phyloP scores from a whole-genome alignment of 2,113 vertebrate genomes.

The Macaca fascicularis region DNA sequence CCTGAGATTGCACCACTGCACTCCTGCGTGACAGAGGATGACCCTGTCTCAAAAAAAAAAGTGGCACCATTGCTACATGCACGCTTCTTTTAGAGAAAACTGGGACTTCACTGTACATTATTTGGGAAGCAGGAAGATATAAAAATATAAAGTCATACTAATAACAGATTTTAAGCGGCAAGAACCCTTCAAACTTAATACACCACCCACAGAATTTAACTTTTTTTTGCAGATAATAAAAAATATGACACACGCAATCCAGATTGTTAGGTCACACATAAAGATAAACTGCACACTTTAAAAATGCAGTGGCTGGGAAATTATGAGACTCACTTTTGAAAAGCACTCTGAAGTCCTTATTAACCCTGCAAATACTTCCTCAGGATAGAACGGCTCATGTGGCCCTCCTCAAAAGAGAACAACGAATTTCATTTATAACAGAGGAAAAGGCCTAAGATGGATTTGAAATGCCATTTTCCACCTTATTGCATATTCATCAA shows the following conservation, averaged over 20 bases:
- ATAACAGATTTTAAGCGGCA: conserved; percentile 1
- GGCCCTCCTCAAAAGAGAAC: neutral
- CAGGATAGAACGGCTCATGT: neutral
- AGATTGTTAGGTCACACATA: neutral
- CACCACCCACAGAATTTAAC: conserved; percentile 12
- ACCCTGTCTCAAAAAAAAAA: no score
- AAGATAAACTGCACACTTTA: neutral
- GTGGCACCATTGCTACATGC: neutral
- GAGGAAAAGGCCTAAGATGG: neutral
- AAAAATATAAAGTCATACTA: conserved; percentile 52
- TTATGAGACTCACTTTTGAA: neutral
- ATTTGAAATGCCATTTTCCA: neutral
- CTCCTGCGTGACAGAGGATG: no score
- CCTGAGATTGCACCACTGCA: no score
- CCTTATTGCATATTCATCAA: neutral
- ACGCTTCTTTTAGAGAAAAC: conserved; percentile 27
- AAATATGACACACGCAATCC: neutral
- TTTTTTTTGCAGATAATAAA: conserved; percentile 33
- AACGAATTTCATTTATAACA: neutral
- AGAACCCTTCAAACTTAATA: conserved; percentile 28
- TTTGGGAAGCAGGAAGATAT: conserved; percentile 1
- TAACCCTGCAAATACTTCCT: neutral
- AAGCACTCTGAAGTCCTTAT: neutral
- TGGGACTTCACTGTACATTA: neutral
- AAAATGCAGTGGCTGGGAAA: neutral